Evolutionary conservation across 2,113 vertebrate genomes (phyloP).

Genomic region (Eubucco bourcierii): DNA sequence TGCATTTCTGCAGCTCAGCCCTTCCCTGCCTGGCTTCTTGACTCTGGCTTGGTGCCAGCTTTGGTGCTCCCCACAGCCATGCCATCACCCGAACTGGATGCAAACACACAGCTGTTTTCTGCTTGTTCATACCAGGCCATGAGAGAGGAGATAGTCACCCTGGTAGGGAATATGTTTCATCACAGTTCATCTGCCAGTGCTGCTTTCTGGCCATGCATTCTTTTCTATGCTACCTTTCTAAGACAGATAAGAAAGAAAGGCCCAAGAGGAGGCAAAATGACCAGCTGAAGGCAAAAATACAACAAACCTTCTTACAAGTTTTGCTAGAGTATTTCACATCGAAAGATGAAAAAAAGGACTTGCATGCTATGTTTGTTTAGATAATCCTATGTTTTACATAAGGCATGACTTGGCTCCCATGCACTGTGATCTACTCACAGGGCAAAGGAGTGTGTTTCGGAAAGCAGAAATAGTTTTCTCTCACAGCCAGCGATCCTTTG

Average conservation of each 20-base stretch:
- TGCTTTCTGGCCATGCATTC: accelerated
- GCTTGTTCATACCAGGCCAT: accelerated
- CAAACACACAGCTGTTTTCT: background rate
- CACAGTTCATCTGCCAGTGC: background rate
- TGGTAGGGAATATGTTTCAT: background rate
- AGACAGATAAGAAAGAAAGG: background rate
- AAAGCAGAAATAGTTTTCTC: background rate
- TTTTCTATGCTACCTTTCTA: background rate
- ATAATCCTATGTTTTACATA: background rate
- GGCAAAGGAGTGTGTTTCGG: background rate
- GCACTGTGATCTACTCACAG: background rate
- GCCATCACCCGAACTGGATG: accelerated
- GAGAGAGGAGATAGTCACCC: background rate
- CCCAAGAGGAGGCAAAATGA: background rate
- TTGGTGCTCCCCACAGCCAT: accelerated
- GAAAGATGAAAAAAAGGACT: background rate
- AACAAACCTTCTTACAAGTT: background rate
- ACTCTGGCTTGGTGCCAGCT: background rate
- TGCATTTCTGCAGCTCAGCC: background rate
- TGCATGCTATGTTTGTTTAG: background rate
- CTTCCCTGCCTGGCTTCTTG: background rate
- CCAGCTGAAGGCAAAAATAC: background rate
- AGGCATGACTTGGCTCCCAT: background rate
- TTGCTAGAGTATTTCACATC: background rate
- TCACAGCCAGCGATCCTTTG: background rate